Conservation (phyloP, 2,888 invertebrate species). For the Biston betularia region DNA sequence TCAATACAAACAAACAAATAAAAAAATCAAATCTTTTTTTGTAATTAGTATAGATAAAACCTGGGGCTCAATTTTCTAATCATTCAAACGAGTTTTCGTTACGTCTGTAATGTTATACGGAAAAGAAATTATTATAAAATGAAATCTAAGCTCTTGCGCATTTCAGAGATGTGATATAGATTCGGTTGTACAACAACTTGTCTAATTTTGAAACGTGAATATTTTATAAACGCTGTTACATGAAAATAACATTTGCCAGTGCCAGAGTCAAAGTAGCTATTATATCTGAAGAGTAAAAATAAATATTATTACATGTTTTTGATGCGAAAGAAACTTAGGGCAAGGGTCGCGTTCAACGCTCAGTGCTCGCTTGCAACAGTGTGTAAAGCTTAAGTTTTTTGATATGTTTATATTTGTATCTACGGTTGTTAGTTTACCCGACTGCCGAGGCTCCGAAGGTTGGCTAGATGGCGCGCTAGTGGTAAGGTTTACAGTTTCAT, state of each 20-base stretch:
- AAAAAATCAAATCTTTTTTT: no score
- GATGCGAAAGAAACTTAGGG: constrained; percentile 53
- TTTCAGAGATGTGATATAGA: no score
- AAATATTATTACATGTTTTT: constrained; percentile 26
- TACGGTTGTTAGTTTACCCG: constrained; percentile 29
- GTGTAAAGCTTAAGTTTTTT: constrained; percentile 69
- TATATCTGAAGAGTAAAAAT: background rate
- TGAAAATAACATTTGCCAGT: background rate
- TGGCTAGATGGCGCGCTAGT: constrained; percentile 63
- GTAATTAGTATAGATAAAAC: no score
- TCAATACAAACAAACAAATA: no score
- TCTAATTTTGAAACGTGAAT: no score
- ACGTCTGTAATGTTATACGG: no score
- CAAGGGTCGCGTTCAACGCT: constrained; percentile 63
- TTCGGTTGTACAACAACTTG: no score
- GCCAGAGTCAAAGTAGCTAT: constrained; percentile 6
- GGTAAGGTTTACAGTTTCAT: constrained; percentile 82
- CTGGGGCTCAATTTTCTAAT: no score
- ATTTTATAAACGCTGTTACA: background rate
- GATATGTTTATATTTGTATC: constrained; percentile 60
- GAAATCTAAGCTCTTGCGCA: no score
- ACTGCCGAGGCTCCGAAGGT: constrained; percentile 59
- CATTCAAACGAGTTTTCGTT: no score
- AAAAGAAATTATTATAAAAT: no score
- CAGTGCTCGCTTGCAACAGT: constrained; percentile 50